These are phyloP conservation scores for Drosophila hamatofila DNA, from an alignment of 2,888 invertebrate species.

Conservation along the genomic window DNA sequence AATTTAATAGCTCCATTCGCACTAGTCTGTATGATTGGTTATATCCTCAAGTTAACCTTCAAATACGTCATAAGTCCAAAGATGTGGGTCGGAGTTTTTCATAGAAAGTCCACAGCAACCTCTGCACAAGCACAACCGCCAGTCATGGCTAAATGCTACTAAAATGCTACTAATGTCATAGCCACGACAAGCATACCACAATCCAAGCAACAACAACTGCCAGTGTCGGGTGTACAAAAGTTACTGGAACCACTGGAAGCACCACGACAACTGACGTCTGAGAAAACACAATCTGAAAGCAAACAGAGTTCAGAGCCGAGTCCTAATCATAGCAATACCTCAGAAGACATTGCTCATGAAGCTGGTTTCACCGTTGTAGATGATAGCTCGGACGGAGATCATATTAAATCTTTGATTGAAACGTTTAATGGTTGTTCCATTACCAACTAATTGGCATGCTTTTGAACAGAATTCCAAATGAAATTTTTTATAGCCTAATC, in stretches of 20 bases:
- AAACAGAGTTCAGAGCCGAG: constrained; percentile 3
- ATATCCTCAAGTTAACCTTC: constrained; percentile 72
- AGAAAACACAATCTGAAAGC: constrained; percentile 14
- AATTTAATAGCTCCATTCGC: constrained; percentile 66
- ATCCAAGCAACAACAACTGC: constrained; percentile 2
- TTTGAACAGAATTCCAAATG: constrained; percentile 11
- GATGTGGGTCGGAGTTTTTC: constrained; percentile 65
- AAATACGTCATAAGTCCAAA: constrained; percentile 80
- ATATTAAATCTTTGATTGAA: constrained; percentile 38
- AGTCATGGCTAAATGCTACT: constrained; percentile 63
- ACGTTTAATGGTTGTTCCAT: constrained; percentile 24
- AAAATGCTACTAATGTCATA: constrained; percentile 86
- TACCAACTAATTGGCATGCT: constrained; percentile 9
- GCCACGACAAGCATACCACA: constrained; percentile 19
- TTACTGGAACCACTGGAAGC: constrained; percentile 63
- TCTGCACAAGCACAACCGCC: not conserved
- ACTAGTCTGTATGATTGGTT: constrained; percentile 66
- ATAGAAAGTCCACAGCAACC: constrained; percentile 3
- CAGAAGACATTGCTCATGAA: constrained; percentile 31
- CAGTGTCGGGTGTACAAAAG: constrained; percentile 80
- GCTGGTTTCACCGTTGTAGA: constrained; percentile 67
- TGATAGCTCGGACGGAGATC: constrained; percentile 41
- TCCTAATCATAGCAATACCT: constrained; percentile 24
- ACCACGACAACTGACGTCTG: constrained; percentile 35
- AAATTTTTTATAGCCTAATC: constrained; percentile 37